Percentiles rank a stretch among this genome's conserved stretches.
phyloP scores from a whole-genome alignment of 2,888 invertebrate species.

The Aphrophora alni region DNA sequence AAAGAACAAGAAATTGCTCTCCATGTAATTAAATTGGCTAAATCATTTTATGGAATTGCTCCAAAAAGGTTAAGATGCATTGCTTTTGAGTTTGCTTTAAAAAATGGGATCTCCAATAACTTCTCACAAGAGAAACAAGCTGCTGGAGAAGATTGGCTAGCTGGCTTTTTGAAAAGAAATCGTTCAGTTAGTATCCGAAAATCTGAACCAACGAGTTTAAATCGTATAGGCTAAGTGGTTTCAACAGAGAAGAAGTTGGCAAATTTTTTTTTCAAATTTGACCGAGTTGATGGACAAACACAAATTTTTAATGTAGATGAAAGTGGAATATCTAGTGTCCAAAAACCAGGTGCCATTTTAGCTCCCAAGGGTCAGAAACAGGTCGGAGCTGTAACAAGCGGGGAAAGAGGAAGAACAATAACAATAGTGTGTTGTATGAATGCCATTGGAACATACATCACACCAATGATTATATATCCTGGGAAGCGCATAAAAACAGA shows the following conservation, averaged over 20 bases:
- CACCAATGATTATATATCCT: slow-evolving; percentile 56
- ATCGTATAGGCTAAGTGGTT: slow-evolving; percentile 50
- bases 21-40: background rate
- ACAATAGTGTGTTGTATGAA: slow-evolving; percentile 51
- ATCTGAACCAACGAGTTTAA: slow-evolving; percentile 53
- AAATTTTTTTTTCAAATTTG: slow-evolving; percentile 49
- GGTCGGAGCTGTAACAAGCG: slow-evolving; percentile 57
- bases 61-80: background rate
- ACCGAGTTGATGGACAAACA: slow-evolving; percentile 44
- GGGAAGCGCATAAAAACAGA: slow-evolving; percentile 56
- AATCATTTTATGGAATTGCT: background rate
- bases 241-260: slow-evolving; percentile 50
- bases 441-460: slow-evolving; percentile 52
- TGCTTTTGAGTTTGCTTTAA: background rate
- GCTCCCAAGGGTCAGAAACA: slow-evolving; percentile 37
- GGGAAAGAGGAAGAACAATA: slow-evolving; percentile 47
- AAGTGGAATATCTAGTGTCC: slow-evolving; percentile 56
- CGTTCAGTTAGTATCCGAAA: slow-evolving; percentile 47
- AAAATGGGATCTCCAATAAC: background rate
- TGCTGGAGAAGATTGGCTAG: slow-evolving; percentile 47
- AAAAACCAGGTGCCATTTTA: too few species aligned
- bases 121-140: background rate
- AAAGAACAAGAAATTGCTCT: background rate
- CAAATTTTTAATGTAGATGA: slow-evolving; percentile 57
- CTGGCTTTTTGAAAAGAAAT: slow-evolving; percentile 45